Evolutionary conservation across 2,888 invertebrate genomes (phyloP), one percentile per base, ranked within the genome.

Genomic region (Hypercompe scribonia): DNA sequence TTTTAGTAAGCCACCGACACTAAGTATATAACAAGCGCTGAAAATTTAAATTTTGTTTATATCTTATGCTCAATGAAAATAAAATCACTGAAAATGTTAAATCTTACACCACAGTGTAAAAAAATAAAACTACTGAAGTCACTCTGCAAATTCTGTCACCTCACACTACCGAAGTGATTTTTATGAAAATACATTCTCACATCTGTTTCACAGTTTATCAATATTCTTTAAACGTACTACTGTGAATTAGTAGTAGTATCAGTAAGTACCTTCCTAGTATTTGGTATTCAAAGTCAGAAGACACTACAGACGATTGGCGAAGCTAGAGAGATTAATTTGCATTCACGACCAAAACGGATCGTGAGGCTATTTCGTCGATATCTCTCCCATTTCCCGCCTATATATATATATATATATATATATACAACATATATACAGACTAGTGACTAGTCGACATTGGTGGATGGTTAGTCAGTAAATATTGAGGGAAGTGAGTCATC

Each of bases 331-430:
- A 91, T 94, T 93, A 93, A 94, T 94, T 94, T 93, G 91, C 94
- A 94, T 94, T 93, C 93, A 91, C 90, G 89, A 90, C 91, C 92
- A 88, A 91, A 92, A 92, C 90, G 90, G 93, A 91, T 92, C 93
- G 93, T 91, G 92, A 89, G 89, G 91, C 92, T 91, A 93, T 94
- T 93, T 90, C 91, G 88, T 85, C 89, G 89, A 88, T 88, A 88
- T 90, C 90, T 89, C 88, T 85, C 88, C 91, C 86, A 93, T 94
- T 94, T 93, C 92, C 93, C 83, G 89, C 85, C 65, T 72, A 65
- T 58, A 54, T n/a, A n/a, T n/a, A n/a, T n/a, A n/a, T n/a, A n/a
- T n/a, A n/a, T n/a, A n/a, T n/a, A n/a, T n/a, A n/a, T n/a, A n/a
- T n/a, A 68, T 68, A 72, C 72, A 54, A 72, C 65, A 72, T 68